These are phyloP conservation scores for Rattus rattus DNA, from an alignment of 2,113 vertebrate species.

Conservation along the genomic window DNA sequence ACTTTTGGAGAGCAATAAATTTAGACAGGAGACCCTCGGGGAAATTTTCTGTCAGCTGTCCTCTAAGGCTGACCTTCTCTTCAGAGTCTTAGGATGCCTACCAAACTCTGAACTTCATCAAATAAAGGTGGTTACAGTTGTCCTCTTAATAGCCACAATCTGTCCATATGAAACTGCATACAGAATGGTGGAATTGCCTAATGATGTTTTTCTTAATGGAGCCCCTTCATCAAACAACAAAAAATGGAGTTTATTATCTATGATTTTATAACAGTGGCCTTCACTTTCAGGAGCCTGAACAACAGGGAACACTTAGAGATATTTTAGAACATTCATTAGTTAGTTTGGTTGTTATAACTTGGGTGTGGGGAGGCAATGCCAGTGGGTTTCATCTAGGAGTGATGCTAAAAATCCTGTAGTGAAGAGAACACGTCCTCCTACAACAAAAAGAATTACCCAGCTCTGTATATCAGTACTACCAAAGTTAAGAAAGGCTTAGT, in stretches of 20 bases:
- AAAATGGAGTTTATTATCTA: not conserved
- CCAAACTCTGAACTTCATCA: constrained; percentile 1
- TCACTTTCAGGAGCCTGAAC: not conserved
- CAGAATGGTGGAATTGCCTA: not conserved
- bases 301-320: not conserved
- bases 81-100: not conserved
- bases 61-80: not conserved
- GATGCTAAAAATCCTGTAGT: not conserved
- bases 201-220: not conserved
- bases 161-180: not conserved
- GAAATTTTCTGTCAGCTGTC: not conserved
- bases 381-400: not conserved
- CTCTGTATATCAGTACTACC: not conserved
- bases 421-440: not conserved
- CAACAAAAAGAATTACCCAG: not conserved
- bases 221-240: not conserved
- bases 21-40: not conserved
- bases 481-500: not conserved
- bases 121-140: not conserved
- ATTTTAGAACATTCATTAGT: not conserved
- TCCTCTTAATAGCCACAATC: not conserved
- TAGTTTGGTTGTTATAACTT: not conserved
- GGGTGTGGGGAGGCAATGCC: rapidly evolving
- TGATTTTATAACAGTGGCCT: constrained; percentile 9
- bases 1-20: not conserved